phyloP scores from a whole-genome alignment of 2,113 vertebrate species.

The Nannospalax galili region DNA sequence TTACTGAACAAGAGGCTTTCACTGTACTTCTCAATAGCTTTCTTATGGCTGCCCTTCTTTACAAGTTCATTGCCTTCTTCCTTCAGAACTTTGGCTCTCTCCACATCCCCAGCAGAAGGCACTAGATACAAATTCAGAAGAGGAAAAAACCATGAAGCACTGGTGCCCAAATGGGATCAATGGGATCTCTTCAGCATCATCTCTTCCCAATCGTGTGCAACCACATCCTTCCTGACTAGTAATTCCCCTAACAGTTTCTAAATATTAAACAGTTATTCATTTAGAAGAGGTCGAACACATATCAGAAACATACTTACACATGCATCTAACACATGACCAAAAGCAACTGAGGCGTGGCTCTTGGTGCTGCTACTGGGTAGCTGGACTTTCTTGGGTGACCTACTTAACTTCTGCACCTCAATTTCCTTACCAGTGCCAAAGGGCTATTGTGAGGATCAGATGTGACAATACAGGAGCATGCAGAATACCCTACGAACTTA shows the following conservation, averaged over 20 bases:
- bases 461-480: background rate
- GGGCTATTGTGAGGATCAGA: background rate
- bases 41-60: constrained; percentile 93
- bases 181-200: background rate
- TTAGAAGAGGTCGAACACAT: background rate
- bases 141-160: constrained; percentile 61
- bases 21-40: constrained; percentile 94
- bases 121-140: constrained; percentile 80
- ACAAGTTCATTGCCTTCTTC: constrained; percentile 95
- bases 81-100: constrained; percentile 90
- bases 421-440: background rate
- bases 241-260: background rate
- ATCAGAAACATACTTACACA: background rate
- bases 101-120: constrained; percentile 79
- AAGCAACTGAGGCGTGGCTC: background rate
- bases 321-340: background rate
- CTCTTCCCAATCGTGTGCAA: too few relatives aligned
- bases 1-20: constrained; percentile 91
- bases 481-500: background rate
- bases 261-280: background rate
- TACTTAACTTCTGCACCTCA: background rate
- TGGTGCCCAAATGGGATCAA: constrained; percentile 14
- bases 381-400: background rate
- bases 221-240: too few relatives aligned
- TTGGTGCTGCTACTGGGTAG: background rate